Conservation (phyloP, 2,888 invertebrate species). For the Pristionchus entomophagus region DNA sequence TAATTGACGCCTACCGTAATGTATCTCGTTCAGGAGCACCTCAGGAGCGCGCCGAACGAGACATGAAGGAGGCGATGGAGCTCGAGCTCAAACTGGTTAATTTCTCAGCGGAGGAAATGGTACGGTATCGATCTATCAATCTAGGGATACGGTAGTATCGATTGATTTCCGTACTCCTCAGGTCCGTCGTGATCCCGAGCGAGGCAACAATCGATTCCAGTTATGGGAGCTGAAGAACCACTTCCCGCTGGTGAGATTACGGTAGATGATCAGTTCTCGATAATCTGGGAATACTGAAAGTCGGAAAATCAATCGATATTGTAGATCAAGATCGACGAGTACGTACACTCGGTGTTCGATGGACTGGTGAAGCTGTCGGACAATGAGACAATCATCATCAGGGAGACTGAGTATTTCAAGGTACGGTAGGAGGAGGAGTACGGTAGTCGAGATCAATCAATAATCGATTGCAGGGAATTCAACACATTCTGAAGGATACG, state of each 20-base stretch:
- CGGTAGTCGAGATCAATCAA: neutral
- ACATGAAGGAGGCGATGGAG: conserved; percentile 71
- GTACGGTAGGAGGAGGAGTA: conserved; percentile 48
- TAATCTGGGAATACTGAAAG: neutral
- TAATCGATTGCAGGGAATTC: conserved; percentile 38
- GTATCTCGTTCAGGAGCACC: conserved; percentile 60
- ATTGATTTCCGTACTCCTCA: neutral
- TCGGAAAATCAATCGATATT: conserved; percentile 45
- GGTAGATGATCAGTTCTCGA: neutral
- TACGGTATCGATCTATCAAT: conserved; percentile 39
- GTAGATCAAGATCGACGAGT: conserved; percentile 69
- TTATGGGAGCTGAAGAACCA: conserved; percentile 62
- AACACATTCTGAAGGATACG: conserved; percentile 67
- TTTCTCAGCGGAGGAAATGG: conserved; percentile 70
- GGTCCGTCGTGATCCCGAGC: conserved; percentile 67
- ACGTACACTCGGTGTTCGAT: conserved; percentile 65
- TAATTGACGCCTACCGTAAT: neutral
- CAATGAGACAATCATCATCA: conserved; percentile 70
- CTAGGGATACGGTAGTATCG: neutral
- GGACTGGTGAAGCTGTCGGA: conserved; percentile 62
- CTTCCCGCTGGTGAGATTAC: conserved; percentile 62
- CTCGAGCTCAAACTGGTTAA: conserved; percentile 71
- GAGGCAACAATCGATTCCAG: conserved; percentile 71
- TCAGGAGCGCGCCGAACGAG: conserved; percentile 57
- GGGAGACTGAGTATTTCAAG: conserved; percentile 69